Evolutionary conservation across 2,797 vertebrate genomes (phyloP), one percentile per base, ranked within the genome.

Genomic region (Sebastes steindachneri): DNA sequence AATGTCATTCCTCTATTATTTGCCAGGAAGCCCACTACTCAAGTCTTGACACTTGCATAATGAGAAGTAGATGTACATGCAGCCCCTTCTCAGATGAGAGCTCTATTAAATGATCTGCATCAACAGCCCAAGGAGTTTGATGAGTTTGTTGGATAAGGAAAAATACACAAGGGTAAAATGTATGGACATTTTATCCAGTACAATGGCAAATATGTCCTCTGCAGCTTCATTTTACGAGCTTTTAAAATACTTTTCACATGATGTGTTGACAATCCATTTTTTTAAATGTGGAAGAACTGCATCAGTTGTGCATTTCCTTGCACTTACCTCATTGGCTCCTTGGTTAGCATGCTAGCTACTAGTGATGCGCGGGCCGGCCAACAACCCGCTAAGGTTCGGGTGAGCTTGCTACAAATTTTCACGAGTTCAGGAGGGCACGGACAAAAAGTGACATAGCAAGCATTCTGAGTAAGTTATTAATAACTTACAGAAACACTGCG

Each of bases 11-110:
- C 84, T 86, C 84, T 82, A 86, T 90, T 93, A 90, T 89, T 92
- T 86, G 85, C 91, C 82, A 83, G 81, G 77, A 90, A 89, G 85
- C 85, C 86, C 83, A 89, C 91, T 74, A 70, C 79, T 92, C 90
- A 89, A 87, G 89, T 48, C 88, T 78, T 92, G 93, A 93, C 93
- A 93, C 88, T 85, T 77, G 82, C 86, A 91, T 93, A 93, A 93
- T 93, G 91, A 91, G 88, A 93, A 92, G 89, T 86, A 91, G 91
- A 92, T 85, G 90, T 91, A 90, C 88, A 84, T 19, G 65, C 76
- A 79, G 80, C 35, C 78, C 53, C 79, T 88, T 77, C 84, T 90
- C 83, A 86, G 89, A 90, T 71, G 80, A 88, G 84, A 90, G 88
- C 82, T 83, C 84, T 73, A 86, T 90, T 93, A 91, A 93, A 92